A percentile compares a stretch with the other conserved stretches of the same genome.
Conservation (phyloP, 2,888 invertebrate species). For the Thalpophila matura region DNA sequence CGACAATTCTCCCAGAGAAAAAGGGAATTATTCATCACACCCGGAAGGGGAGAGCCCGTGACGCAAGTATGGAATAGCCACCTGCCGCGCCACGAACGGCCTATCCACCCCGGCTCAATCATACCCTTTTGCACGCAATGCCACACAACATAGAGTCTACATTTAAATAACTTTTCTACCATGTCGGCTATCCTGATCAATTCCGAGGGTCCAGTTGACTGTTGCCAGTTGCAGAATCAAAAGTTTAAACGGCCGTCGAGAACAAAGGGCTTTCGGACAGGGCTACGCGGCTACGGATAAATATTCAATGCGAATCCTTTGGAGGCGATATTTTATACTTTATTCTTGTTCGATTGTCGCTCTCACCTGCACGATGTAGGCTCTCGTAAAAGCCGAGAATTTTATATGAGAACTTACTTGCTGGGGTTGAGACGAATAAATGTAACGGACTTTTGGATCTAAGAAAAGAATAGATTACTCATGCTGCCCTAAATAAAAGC, state of each 20-base stretch:
- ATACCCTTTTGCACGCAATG: conserved; percentile 56
- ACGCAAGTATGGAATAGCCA: conserved; percentile 89
- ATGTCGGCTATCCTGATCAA: conserved; percentile 75
- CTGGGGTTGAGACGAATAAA: conserved; percentile 62
- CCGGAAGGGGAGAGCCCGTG: conserved; percentile 91
- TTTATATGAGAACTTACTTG: conserved; percentile 67
- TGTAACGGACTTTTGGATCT: conserved; percentile 68
- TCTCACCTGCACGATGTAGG: conserved; percentile 86
- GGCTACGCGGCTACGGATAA: conserved; percentile 84
- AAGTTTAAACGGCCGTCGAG: conserved; percentile 90
- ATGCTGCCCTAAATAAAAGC: conserved; percentile 24
- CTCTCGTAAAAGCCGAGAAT: conserved; percentile 69
- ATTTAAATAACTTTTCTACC: conserved; percentile 44
- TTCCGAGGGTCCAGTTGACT: conserved; percentile 89
- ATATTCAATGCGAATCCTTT: conserved; percentile 91
- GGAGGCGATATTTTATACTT: conserved; percentile 89
- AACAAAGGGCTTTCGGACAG: conserved; percentile 89
- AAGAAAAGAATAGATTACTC: conserved; percentile 53
- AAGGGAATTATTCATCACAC: conserved; percentile 91
- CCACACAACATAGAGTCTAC: conserved; percentile 54
- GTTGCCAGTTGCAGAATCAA: conserved; percentile 90
- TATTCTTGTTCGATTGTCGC: conserved; percentile 82
- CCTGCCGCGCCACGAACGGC: conserved; percentile 73
- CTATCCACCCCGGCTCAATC: conserved; percentile 61
- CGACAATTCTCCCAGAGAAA: conserved; percentile 89